Conservation (phyloP, 2,797 vertebrate species). For the Anniella stebbinsi region DNA sequence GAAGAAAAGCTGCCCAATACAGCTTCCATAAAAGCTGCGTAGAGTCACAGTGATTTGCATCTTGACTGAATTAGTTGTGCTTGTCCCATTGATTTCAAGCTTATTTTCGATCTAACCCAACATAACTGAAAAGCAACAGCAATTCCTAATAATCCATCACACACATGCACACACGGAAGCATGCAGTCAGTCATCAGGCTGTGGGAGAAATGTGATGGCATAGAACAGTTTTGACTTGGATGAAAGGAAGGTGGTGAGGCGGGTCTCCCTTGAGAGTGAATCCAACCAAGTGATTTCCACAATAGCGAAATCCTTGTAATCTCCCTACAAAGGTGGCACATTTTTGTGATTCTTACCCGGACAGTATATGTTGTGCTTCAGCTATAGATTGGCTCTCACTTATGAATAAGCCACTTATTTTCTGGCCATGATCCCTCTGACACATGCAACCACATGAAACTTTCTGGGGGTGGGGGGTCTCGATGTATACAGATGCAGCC, state of each 20-base stretch:
- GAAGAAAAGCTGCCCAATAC: neutral
- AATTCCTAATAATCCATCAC: neutral
- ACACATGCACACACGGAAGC: neutral
- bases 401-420: too few relatives aligned
- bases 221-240: neutral
- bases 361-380: neutral
- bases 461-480: too few relatives aligned
- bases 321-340: neutral
- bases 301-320: neutral
- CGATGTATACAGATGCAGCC: too few relatives aligned
- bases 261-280: neutral
- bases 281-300: neutral
- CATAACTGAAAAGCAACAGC: neutral
- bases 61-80: neutral
- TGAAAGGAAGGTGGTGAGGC: neutral
- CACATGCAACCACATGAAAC: neutral
- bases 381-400: neutral
- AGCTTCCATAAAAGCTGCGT: neutral
- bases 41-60: neutral
- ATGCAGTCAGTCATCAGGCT: too few relatives aligned
- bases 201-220: neutral
- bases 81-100: neutral
- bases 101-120: neutral
- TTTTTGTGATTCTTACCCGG: neutral
- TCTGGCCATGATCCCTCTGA: neutral